These are phyloP conservation scores for Sarcophaga carnaria DNA, from an alignment of 2,888 invertebrate species.

Conservation along the genomic window DNA sequence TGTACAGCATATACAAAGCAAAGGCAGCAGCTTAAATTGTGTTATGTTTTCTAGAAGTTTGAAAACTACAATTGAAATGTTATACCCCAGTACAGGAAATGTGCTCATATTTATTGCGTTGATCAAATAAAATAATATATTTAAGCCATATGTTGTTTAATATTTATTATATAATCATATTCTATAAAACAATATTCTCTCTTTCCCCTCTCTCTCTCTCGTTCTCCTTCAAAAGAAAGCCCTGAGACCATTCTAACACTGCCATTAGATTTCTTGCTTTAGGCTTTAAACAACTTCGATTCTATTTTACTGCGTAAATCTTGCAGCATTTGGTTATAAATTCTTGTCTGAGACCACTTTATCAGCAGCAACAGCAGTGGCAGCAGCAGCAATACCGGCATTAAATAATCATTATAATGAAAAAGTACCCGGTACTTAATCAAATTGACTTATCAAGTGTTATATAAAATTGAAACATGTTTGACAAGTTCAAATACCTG, in stretches of 20 bases:
- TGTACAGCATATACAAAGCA: not conserved
- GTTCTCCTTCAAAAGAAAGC: not conserved
- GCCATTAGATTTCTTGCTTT: not conserved
- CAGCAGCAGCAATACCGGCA: not conserved
- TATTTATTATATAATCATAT: not conserved
- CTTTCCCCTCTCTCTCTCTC: too few species aligned
- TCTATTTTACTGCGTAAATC: not conserved
- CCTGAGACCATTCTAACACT: not conserved
- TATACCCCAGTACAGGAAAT: not conserved
- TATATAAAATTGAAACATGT: constrained; percentile 54
- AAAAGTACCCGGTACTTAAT: constrained; percentile 14
- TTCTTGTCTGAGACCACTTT: not conserved
- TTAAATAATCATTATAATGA: constrained; percentile 11
- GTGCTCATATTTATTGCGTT: not conserved
- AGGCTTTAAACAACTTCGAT: constrained; percentile 1
- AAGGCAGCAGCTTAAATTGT: constrained; percentile 24
- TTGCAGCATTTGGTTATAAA: not conserved
- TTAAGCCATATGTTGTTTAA: not conserved
- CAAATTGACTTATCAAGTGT: constrained; percentile 56
- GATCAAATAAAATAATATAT: not conserved
- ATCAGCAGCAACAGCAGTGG: not conserved
- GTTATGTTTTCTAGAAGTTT: not conserved
- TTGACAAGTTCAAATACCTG: constrained; percentile 55
- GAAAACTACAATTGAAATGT: constrained; percentile 29
- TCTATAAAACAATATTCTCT: too few species aligned